These are phyloP conservation scores for Caradrina clavipalpis DNA, from an alignment of 2,888 invertebrate species.

Conservation along the genomic window DNA sequence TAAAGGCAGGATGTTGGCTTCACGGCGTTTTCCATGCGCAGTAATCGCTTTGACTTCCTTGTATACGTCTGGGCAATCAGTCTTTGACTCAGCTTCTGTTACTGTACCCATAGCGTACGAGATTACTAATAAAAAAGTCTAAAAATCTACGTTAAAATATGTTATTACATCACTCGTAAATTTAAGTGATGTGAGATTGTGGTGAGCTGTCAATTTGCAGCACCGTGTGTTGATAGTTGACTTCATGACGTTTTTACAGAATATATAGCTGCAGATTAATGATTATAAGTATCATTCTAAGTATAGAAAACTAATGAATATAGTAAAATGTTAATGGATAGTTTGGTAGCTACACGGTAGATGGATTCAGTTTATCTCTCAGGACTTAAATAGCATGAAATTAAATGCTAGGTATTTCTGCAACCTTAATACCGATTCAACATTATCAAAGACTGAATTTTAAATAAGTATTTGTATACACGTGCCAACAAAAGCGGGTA, in stretches of 20 bases:
- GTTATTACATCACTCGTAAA: too few relatives aligned
- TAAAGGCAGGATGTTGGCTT: slow-evolving; percentile 88
- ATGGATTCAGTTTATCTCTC: slow-evolving; percentile 27
- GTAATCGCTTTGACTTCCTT: slow-evolving; percentile 82
- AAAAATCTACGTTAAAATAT: too few relatives aligned
- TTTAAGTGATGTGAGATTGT: too few relatives aligned
- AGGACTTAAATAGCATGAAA: slow-evolving; percentile 52
- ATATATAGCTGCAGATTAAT: background rate
- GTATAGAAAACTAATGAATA: background rate
- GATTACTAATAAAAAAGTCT: background rate
- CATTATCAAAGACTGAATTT: slow-evolving; percentile 58
- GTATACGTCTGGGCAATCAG: slow-evolving; percentile 62
- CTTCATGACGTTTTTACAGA: too few relatives aligned
- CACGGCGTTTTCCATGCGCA: slow-evolving; percentile 85
- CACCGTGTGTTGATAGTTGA: too few relatives aligned
- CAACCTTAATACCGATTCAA: slow-evolving; percentile 50
- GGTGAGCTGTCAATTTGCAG: too few relatives aligned
- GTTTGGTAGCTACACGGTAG: background rate
- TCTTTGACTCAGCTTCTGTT: slow-evolving; percentile 59
- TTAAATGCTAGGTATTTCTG: slow-evolving; percentile 52
- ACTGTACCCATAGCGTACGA: background rate
- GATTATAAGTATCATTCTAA: background rate
- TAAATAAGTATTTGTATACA: slow-evolving; percentile 73
- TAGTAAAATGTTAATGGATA: background rate
- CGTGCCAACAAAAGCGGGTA: slow-evolving; percentile 82